Evolutionary conservation across 2,113 vertebrate genomes (phyloP), one percentile per base, ranked within the genome.

Genomic region (Euleptes europaea): DNA sequence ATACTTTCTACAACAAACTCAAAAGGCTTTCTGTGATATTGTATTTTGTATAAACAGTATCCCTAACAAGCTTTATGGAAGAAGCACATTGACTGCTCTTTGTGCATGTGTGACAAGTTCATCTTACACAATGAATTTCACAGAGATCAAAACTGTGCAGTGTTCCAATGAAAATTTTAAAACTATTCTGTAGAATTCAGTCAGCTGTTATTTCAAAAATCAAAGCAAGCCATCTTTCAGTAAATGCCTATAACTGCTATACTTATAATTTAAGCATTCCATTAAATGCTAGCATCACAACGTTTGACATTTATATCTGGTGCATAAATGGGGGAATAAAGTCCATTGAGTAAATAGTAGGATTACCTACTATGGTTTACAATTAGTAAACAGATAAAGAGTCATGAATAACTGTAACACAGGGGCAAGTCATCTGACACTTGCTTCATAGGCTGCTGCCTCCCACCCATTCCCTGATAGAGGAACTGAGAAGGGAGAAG

Each of bases 1-100:
- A 63, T 92, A 88, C 70, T 89, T 91, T 91, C 88, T 82, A 86
- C 78, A 65, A 88, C 71, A 90, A 88, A 86, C 47, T 85, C 54
- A 91, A 33, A 81, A 76, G 63, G 17, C 87, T 91, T 78, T 38
- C 87, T 13, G 51, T 88, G 83, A 91, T 90, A 84, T 76, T 60
- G 82, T 76, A 87, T 51, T 19, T 19, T 78, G 89, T 93, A 81
- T 92, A 94, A 91, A 92, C 94, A 95, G 88, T 93, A 92, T 89
- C 14, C 1, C 7, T 81, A 70, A 38, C 33, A 70, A 38, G 33
- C 33, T 70, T 70, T 35, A 17, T 19, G 35, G 5, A 35, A 54
- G n/a, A 31, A 77, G 2, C 26, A 23, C 15, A 9, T 4, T 78
- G 76, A 49, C 42, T n/a, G 31, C 35, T 78, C 15, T 65, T 42